These are phyloP conservation scores for Dicranocentrus wangi DNA, from an alignment of 2,888 invertebrate genomes.

Conservation along the genomic window DNA sequence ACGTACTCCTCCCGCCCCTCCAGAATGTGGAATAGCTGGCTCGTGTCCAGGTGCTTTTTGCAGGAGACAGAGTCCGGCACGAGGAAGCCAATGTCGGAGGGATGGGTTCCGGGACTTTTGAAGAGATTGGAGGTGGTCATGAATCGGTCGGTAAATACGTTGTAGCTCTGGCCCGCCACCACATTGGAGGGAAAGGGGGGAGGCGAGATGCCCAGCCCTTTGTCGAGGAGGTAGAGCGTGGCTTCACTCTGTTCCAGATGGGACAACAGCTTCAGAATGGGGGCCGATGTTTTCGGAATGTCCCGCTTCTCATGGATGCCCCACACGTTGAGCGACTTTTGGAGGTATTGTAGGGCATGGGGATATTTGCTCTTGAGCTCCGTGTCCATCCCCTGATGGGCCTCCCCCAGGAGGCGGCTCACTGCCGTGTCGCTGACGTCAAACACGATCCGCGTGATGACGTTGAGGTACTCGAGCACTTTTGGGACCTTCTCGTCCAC, in stretches of 20 bases:
- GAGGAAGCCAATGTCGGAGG: constrained; percentile 44
- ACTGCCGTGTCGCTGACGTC: constrained; percentile 32
- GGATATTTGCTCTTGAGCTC: constrained; percentile 35
- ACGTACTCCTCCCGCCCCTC: background rate
- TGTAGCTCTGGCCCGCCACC: constrained; percentile 44
- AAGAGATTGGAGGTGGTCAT: constrained; percentile 36
- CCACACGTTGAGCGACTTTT: constrained; percentile 41
- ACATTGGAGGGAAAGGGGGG: constrained; percentile 39
- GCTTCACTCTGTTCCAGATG: constrained; percentile 39
- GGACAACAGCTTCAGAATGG: constrained; percentile 43
- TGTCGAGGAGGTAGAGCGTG: constrained; percentile 29
- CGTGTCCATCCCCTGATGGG: constrained; percentile 8
- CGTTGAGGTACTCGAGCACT: constrained; percentile 28
- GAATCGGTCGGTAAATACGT: constrained; percentile 32
- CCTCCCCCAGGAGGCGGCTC: constrained; percentile 15
- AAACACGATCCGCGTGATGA: constrained; percentile 16
- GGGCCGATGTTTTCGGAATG: constrained; percentile 41
- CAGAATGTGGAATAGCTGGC: background rate
- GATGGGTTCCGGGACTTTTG: background rate
- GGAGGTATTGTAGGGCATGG: constrained; percentile 44
- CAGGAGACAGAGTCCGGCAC: constrained; percentile 38
- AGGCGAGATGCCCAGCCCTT: constrained; percentile 29
- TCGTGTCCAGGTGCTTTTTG: background rate
- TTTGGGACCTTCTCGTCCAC: constrained; percentile 20
- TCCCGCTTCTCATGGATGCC: constrained; percentile 29